These are phyloP conservation scores for Xiphophorus maculatus DNA, from an alignment of 2,113 vertebrate genomes.

Conservation along the genomic window DNA sequence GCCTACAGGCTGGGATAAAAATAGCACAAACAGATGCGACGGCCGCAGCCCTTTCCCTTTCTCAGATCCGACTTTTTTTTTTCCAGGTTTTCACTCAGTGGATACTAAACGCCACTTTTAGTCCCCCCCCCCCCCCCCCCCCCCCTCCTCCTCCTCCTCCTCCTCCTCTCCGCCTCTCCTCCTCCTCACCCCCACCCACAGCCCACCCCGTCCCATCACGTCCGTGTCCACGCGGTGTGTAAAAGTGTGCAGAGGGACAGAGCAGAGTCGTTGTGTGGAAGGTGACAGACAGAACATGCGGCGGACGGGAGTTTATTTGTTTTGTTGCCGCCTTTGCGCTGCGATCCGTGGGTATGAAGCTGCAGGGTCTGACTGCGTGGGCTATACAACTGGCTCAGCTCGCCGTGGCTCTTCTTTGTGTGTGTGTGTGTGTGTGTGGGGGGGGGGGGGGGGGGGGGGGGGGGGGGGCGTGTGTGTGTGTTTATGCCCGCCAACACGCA, in stretches of 20 bases:
- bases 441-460: too few relatives aligned
- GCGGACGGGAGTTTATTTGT: conserved; percentile 58
- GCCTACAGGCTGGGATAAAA: conserved; percentile 82
- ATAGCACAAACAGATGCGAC: conserved; percentile 81
- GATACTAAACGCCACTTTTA: conserved; percentile 20
- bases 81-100: conserved; percentile 64
- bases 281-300: conserved; percentile 32
- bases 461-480: conserved; percentile 37
- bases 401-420: conserved; percentile 77
- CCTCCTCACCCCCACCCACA: background rate
- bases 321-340: conserved; percentile 58
- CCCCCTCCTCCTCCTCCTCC: too few relatives aligned
- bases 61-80: conserved; percentile 63
- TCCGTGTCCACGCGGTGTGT: conserved; percentile 50
- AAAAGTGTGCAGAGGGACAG: conserved; percentile 31
- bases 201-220: conserved; percentile 26
- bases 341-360: conserved; percentile 85
- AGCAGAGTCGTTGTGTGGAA: conserved; percentile 12
- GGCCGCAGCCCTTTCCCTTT: conserved; percentile 77
- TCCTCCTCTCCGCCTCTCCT: too few relatives aligned
- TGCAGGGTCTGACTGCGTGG: conserved; percentile 84
- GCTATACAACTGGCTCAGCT: conserved; percentile 71
- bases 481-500: conserved; percentile 84
- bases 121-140: background rate
- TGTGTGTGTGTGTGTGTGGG: too few relatives aligned